Percentiles rank a stretch among this genome's conserved stretches.
Conservation (phyloP, 2,113 vertebrate genomes). For the mouse (Mus musculus) region DNA sequence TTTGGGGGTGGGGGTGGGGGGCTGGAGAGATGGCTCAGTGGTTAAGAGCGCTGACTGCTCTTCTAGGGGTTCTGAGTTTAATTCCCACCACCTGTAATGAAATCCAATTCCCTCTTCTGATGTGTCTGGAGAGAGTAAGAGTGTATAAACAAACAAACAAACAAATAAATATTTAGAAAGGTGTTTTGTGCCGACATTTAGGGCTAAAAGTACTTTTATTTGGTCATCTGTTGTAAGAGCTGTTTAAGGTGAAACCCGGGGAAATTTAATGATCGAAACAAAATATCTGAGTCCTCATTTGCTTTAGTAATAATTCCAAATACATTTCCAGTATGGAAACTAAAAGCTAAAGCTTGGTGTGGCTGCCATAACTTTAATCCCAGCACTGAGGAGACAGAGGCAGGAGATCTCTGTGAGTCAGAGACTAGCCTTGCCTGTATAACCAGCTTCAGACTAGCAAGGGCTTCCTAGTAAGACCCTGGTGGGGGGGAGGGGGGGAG, state of each 20-base stretch:
- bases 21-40: too few relatives aligned
- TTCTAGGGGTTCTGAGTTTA: too few relatives aligned
- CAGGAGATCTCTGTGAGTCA: background rate
- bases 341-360: background rate
- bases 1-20: background rate
- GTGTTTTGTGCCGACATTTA: slow-evolving; percentile 27
- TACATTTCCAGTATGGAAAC: slow-evolving; percentile 51
- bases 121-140: too few relatives aligned
- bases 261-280: slow-evolving; percentile 45
- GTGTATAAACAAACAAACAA: too few relatives aligned
- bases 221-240: background rate
- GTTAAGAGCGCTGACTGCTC: too few relatives aligned
- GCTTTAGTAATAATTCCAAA: slow-evolving; percentile 39
- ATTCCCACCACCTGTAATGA: too few relatives aligned
- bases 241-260: background rate
- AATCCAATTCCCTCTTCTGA: too few relatives aligned
- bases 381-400: background rate
- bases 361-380: background rate
- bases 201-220: slow-evolving; percentile 7
- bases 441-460: background rate
- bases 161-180: background rate
- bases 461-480: background rate
- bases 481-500: too few relatives aligned
- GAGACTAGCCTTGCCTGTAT: background rate
- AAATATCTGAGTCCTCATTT: slow-evolving; percentile 19